Evolutionary conservation across 2,113 vertebrate species (phyloP).

Genomic region (Nesospiza acunhae): DNA sequence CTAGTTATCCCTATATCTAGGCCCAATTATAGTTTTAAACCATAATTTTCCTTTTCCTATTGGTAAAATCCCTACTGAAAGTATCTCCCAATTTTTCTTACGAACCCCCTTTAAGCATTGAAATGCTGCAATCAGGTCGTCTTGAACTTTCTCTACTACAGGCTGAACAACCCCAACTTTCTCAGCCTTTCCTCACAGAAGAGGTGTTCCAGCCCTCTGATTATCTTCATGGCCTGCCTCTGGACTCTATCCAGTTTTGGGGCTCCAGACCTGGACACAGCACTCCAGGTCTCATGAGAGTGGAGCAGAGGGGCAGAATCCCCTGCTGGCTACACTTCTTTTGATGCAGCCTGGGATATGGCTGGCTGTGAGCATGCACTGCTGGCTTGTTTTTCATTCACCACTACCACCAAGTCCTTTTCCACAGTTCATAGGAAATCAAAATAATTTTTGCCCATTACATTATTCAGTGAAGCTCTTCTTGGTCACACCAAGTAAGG

Average conservation of each 20-base stretch:
- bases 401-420: neutral
- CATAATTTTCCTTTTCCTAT: neutral
- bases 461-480: neutral
- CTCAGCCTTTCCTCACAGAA: neutral
- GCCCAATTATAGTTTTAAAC: neutral
- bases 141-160: neutral
- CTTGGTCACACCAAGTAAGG: neutral
- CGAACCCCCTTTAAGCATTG: neutral
- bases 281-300: neutral
- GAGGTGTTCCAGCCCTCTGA: neutral
- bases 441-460: neutral
- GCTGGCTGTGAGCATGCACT: fast-evolving
- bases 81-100: neutral
- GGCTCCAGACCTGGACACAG: fast-evolving
- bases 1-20: neutral
- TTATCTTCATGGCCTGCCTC: neutral
- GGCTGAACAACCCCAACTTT: neutral
- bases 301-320: neutral
- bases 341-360: fast-evolving
- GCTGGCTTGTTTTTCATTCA: neutral
- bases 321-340: neutral
- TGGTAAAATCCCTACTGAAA: fast-evolving
- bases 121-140: fast-evolving
- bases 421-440: neutral
- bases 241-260: neutral